Percentiles rank a stretch among this genome's conserved stretches.
phyloP scores from a whole-genome alignment of 2,888 invertebrate species.

The Drosophila lacicola region DNA sequence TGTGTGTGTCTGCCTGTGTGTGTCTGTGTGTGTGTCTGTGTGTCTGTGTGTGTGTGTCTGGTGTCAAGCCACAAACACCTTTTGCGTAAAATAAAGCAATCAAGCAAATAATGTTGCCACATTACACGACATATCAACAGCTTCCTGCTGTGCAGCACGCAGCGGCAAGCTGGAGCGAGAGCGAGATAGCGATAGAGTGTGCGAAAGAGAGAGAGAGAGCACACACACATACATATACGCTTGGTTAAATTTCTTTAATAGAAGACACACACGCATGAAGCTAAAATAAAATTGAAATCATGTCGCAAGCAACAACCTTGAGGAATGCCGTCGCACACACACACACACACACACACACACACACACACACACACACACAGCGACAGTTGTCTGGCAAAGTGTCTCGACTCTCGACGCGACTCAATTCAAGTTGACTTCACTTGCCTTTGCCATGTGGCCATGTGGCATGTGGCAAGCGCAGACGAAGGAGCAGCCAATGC shows the following conservation, averaged over 20 bases:
- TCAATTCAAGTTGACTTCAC: constrained; percentile 59
- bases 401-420: constrained; percentile 75
- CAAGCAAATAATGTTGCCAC: constrained; percentile 82
- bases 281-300: constrained; percentile 77
- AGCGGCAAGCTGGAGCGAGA: neutral
- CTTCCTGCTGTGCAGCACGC: constrained; percentile 61
- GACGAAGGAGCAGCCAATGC: constrained; percentile 41
- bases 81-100: constrained; percentile 82
- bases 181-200: constrained; percentile 3
- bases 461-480: constrained; percentile 21
- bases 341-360: constrained; percentile 34
- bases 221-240: constrained; percentile 16
- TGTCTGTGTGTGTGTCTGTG: constrained; percentile 20
- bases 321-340: constrained; percentile 77
- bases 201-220: constrained; percentile 19
- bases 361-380: constrained; percentile 32
- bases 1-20: constrained; percentile 24
- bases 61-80: constrained; percentile 80
- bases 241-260: constrained; percentile 66
- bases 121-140: constrained; percentile 78
- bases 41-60: constrained; percentile 47
- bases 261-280: constrained; percentile 50
- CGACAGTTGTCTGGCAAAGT: constrained; percentile 73
- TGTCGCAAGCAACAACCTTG: constrained; percentile 81
- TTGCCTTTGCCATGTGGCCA: constrained; percentile 31